Percentiles rank a stretch among this genome's conserved stretches.
Evolutionary conservation across 1,140 invertebrate species (phyloP).

Genomic region (Zaprionus africanus): DNA sequence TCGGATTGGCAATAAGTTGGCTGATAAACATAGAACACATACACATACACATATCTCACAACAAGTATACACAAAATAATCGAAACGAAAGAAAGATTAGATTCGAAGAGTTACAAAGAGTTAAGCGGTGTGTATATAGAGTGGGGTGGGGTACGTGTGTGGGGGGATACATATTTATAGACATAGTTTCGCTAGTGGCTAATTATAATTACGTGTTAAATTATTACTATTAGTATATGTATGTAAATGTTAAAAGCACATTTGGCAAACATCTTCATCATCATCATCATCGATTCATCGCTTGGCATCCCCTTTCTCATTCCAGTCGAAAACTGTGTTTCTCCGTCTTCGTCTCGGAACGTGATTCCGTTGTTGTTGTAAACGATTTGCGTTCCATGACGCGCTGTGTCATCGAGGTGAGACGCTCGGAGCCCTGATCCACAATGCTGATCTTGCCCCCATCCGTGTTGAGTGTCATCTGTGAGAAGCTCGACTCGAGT

Average conservation of each 20-base stretch:
- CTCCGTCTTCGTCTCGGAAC: slow-evolving; percentile 84
- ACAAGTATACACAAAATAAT: slow-evolving; percentile 52
- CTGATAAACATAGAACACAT: slow-evolving; percentile 53
- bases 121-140: slow-evolving; percentile 47
- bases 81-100: slow-evolving; percentile 22
- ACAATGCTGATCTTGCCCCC: slow-evolving; percentile 78
- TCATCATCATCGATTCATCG: slow-evolving; percentile 15
- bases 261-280: slow-evolving; percentile 74
- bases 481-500: slow-evolving; percentile 77
- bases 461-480: slow-evolving; percentile 80
- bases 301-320: slow-evolving; percentile 13
- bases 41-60: slow-evolving; percentile 37
- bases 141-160: slow-evolving; percentile 12
- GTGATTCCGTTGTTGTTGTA: slow-evolving; percentile 85
- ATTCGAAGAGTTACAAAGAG: slow-evolving; percentile 41
- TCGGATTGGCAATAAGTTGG: slow-evolving; percentile 67
- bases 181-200: slow-evolving; percentile 71
- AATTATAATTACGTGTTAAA: slow-evolving; percentile 78
- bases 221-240: slow-evolving; percentile 80
- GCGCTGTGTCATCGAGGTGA: slow-evolving; percentile 85
- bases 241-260: slow-evolving; percentile 83
- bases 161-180: slow-evolving; percentile 53
- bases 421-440: slow-evolving; percentile 74
- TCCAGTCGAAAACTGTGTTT: slow-evolving; percentile 84
- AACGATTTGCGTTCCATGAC: slow-evolving; percentile 86